A percentile compares a stretch with the other conserved stretches of the same genome.
These are phyloP conservation scores for Blennius ocellaris DNA, from an alignment of 2,113 vertebrate genomes.

Conservation along the genomic window DNA sequence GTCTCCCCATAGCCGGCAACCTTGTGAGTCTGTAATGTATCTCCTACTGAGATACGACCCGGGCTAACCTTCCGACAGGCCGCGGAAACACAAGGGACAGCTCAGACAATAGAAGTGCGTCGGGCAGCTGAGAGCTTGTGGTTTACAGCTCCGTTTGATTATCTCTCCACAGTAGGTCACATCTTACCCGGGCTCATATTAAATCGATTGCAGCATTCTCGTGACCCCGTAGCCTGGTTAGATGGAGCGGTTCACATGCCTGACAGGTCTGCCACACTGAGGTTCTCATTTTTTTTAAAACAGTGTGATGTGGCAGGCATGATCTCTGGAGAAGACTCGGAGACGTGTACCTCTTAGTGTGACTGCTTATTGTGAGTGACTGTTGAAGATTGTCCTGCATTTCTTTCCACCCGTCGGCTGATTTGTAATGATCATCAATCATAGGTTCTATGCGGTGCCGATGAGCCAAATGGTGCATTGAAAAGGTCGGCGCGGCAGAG, in stretches of 20 bases:
- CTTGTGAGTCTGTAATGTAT: neutral
- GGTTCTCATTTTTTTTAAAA: neutral
- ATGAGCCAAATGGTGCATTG: too few species aligned
- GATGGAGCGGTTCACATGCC: constrained; percentile 6
- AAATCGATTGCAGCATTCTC: constrained; percentile 1
- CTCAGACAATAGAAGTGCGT: neutral
- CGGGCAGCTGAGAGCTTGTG: neutral
- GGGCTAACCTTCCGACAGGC: neutral
- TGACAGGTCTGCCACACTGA: constrained; percentile 4
- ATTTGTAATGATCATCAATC: too few species aligned
- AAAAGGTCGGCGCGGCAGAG: too few species aligned
- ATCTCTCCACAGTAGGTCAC: constrained; percentile 2
- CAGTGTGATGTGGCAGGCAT: too few species aligned
- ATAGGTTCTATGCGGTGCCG: too few species aligned
- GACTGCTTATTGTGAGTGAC: too few species aligned
- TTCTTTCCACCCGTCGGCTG: too few species aligned
- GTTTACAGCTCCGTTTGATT: neutral
- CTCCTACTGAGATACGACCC: neutral
- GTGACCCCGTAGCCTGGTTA: constrained; percentile 23
- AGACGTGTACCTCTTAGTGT: too few species aligned
- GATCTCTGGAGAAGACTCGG: too few species aligned
- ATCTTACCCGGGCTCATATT: neutral
- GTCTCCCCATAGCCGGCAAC: neutral
- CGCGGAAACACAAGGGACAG: neutral
- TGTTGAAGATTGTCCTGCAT: too few species aligned